Evolutionary conservation across 2,888 invertebrate genomes (phyloP).

Genomic region (Orthonevra nobilis): DNA sequence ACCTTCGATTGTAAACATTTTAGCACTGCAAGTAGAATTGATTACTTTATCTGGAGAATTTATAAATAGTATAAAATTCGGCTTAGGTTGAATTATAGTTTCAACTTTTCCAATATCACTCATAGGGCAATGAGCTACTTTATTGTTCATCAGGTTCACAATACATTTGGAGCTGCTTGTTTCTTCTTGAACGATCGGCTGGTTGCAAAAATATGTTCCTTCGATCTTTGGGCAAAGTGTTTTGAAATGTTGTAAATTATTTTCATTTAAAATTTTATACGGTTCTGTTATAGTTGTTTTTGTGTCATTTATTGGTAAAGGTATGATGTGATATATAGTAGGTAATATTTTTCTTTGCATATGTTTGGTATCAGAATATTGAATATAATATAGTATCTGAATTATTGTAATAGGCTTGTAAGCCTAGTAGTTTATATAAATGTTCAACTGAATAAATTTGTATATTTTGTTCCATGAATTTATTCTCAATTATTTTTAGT

Average conservation of each 20-base stretch:
- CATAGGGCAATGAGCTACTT: no score
- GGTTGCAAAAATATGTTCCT: no score
- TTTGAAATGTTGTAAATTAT: conserved; percentile 31
- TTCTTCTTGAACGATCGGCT: no score
- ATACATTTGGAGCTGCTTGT: no score
- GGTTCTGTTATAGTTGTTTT: conserved; percentile 23
- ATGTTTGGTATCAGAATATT: conserved; percentile 39
- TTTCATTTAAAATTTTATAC: conserved; percentile 9
- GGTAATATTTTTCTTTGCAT: conserved; percentile 2
- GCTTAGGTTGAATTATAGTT: no score
- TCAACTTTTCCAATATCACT: no score
- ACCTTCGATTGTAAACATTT: no score
- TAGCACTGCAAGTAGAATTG: no score
- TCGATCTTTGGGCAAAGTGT: no score
- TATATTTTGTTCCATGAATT: conserved; percentile 36
- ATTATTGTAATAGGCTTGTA: conserved; percentile 59
- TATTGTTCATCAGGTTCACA: no score
- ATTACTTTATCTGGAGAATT: no score
- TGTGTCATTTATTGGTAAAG: conserved; percentile 24
- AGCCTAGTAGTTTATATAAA: conserved; percentile 47
- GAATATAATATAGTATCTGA: conserved; percentile 52
- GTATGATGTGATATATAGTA: conserved; percentile 38
- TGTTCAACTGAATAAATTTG: conserved; percentile 42
- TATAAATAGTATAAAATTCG: no score
- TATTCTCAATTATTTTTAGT: conserved; percentile 30